phyloP scores from a whole-genome alignment of 2,888 invertebrate genomes.

The Phaonia tiefii region DNA sequence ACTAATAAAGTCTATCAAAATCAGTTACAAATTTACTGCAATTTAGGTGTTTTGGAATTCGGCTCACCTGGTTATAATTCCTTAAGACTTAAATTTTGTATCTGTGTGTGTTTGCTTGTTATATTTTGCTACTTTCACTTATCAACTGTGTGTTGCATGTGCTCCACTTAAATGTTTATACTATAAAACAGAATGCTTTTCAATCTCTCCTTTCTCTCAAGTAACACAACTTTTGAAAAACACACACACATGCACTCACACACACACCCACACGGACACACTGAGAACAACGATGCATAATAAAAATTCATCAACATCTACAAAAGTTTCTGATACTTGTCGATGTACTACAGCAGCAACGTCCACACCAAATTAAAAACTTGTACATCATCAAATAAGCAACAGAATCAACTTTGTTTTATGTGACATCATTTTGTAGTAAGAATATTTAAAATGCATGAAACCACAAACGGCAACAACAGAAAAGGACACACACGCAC shows the following conservation, averaged over 20 bases:
- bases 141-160: constrained; percentile 59
- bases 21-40: too few species aligned
- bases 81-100: too few species aligned
- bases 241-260: constrained; percentile 8
- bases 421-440: constrained; percentile 63
- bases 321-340: constrained; percentile 33
- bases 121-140: constrained; percentile 50
- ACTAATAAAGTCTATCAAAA: too few species aligned
- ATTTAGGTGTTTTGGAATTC: too few species aligned
- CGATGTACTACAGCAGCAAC: not conserved
- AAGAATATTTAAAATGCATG: constrained; percentile 63
- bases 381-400: not conserved
- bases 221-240: constrained; percentile 41
- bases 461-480: constrained; percentile 48
- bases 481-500: constrained; percentile 5
- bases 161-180: constrained; percentile 58
- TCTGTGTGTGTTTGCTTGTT: constrained; percentile 27
- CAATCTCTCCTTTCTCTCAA: constrained; percentile 48
- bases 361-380: not conserved
- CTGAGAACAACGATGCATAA: constrained; percentile 15
- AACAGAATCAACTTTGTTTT: constrained; percentile 50
- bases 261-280: not conserved
- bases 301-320: constrained; percentile 54
- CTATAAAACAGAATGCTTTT: constrained; percentile 54
- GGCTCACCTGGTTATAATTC: too few species aligned